Base-by-base conservation (phyloP, 1,140 invertebrate genomes). In the Oncopeltus fasciatus region DNA sequence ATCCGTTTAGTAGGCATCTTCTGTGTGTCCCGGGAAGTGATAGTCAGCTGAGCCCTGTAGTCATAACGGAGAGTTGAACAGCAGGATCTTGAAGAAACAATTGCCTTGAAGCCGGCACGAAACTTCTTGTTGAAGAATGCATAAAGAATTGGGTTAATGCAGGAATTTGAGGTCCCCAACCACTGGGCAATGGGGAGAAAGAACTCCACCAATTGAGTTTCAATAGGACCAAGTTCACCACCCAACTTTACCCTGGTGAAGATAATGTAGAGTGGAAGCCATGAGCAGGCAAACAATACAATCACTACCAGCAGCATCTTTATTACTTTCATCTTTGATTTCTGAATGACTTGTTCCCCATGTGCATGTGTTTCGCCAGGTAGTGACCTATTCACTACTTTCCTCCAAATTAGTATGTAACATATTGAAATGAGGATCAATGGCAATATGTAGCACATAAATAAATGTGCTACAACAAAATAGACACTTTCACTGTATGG, bases 41-140 rank as follows among this genome's bases (percentile, higher is more conserved):
- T 60, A 26, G 51, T 63, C 47, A 62, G 59, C 20, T 64, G 53
- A 8, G 57, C 62, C 14, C 63, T 31, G 43, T 60, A 64, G 47
- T 67, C 66, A 58, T 67, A 67, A 16, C 63, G 53, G 18, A 67
- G 51, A 0, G 66, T 59, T 18, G 61, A 69, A 46, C 73, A 74
- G 64, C 74, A 75, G 5, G 71, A 71, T 14, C 69, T 68, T 2
- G 66, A 68, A n/a, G 68, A 70, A 0, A 73, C 65, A 31, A 75
- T 70, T 1, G 77, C 75, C 61, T 75, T 73, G 70, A 85, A 85
- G 2, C 82, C 82, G 49, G 77, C 75, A 20, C 83, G 71, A 68
- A 84, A 85, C 68, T 84, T 84, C 27, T 78, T 75, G 67, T 83
- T 83, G 72, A 83, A 83, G 67, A 80, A 81, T 28, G 81, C 80